A percentile compares a stretch with the other conserved stretches of the same genome.
phyloP scores from a whole-genome alignment of 2,797 vertebrate genomes.

The Rhinogobio ventralis region DNA sequence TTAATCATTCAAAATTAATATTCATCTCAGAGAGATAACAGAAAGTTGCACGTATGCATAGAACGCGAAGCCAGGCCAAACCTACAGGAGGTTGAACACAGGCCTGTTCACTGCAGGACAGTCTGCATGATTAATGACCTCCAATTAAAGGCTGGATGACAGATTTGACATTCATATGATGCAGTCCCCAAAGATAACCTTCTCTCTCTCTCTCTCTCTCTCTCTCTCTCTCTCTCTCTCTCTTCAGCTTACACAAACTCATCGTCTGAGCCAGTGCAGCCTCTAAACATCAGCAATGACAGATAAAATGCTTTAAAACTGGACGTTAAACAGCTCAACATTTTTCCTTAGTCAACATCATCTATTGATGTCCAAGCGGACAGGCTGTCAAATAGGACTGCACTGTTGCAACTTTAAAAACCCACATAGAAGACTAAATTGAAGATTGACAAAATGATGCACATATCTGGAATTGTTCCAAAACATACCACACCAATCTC shows the following conservation, averaged over 20 bases:
- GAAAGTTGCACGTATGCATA: constrained; percentile 9
- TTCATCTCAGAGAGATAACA: constrained; percentile 3
- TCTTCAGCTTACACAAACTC: constrained; percentile 34
- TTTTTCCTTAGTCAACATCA: constrained; percentile 43
- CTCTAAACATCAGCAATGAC: background rate
- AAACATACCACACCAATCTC: background rate
- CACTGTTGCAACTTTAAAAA: constrained; percentile 13
- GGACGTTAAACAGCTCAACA: constrained; percentile 38
- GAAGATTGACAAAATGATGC: background rate
- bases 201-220: constrained; percentile 14
- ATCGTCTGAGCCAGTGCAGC: background rate
- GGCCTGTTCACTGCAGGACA: constrained; percentile 74
- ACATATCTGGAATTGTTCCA: background rate
- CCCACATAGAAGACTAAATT: background rate
- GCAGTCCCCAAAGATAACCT: constrained; percentile 63
- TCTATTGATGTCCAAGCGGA: constrained; percentile 40
- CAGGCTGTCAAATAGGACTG: constrained; percentile 32
- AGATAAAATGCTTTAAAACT: constrained; percentile 6
- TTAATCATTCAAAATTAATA: constrained; percentile 36
- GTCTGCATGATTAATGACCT: constrained; percentile 81
- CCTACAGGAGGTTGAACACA: constrained; percentile 72
- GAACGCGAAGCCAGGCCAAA: constrained; percentile 63
- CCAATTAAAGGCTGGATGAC: constrained; percentile 79
- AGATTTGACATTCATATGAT: constrained; percentile 76
- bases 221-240: constrained; percentile 10